Percentiles rank a stretch among this genome's conserved stretches.
Evolutionary conservation across 2,113 vertebrate genomes (phyloP).

Genomic region (Semnopithecus entellus): DNA sequence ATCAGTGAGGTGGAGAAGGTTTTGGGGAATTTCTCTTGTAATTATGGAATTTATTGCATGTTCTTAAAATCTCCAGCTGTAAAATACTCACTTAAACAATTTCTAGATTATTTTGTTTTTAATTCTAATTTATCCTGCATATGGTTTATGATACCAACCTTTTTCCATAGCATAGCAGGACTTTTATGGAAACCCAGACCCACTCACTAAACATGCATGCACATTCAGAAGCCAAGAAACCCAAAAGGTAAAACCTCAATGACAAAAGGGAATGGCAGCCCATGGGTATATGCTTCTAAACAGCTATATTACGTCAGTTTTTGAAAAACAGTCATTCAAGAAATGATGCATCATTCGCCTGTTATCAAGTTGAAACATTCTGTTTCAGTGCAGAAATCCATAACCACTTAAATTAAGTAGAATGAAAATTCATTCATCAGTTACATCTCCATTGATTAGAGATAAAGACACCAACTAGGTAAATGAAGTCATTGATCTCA

Average conservation of each 20-base stretch:
- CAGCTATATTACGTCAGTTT: background rate
- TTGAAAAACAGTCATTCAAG: background rate
- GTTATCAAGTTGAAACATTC: background rate
- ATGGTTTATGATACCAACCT: background rate
- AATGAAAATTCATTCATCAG: background rate
- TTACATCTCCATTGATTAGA: constrained; percentile 4
- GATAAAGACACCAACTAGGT: background rate
- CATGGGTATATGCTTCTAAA: background rate
- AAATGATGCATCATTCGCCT: background rate
- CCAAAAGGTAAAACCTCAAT: too few species aligned
- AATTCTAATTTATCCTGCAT: background rate
- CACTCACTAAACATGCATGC: too few species aligned
- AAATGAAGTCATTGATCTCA: constrained; percentile 23
- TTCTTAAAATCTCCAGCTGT: background rate
- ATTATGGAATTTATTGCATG: background rate
- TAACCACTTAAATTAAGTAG: background rate
- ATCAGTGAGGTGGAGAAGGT: background rate
- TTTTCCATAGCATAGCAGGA: background rate
- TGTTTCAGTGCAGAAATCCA: constrained; percentile 36
- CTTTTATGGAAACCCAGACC: too few species aligned
- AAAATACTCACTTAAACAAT: background rate
- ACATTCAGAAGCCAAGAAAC: too few species aligned
- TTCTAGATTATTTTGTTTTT: background rate
- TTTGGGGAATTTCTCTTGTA: background rate
- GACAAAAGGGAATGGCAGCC: too few species aligned